Conservation (phyloP, 2,113 vertebrate genomes). For the Odocoileus virginianus region DNA sequence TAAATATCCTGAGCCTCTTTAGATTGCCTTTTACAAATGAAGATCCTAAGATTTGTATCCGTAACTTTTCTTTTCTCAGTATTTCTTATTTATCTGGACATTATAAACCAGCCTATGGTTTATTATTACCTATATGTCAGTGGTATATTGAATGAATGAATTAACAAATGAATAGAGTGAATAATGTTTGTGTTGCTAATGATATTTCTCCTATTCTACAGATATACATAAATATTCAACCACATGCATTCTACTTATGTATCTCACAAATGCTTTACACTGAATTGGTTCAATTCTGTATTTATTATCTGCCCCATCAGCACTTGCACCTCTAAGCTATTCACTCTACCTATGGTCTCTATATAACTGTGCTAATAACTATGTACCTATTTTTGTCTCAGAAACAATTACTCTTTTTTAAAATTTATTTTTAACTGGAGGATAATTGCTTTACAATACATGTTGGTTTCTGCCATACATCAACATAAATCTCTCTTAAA, state of each 20-base stretch:
- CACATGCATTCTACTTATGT: not conserved
- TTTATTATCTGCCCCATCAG: not conserved
- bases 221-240: not conserved
- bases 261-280: not conserved
- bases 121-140: not conserved
- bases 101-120: not conserved
- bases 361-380: not conserved
- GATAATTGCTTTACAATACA: not conserved
- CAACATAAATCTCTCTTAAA: not conserved
- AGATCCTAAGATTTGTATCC: not conserved
- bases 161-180: not conserved
- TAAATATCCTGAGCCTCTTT: not conserved
- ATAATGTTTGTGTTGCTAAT: not conserved
- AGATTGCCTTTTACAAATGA: not conserved
- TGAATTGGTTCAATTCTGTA: not conserved
- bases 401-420: not conserved
- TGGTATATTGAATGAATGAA: not conserved
- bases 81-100: not conserved
- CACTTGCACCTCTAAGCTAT: not conserved
- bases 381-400: not conserved
- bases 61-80: not conserved
- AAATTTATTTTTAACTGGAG: not conserved
- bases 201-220: not conserved
- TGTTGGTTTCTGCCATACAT: not conserved
- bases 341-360: not conserved